Base-by-base conservation (phyloP, 2,113 vertebrate genomes). In the Canis aureus region DNA sequence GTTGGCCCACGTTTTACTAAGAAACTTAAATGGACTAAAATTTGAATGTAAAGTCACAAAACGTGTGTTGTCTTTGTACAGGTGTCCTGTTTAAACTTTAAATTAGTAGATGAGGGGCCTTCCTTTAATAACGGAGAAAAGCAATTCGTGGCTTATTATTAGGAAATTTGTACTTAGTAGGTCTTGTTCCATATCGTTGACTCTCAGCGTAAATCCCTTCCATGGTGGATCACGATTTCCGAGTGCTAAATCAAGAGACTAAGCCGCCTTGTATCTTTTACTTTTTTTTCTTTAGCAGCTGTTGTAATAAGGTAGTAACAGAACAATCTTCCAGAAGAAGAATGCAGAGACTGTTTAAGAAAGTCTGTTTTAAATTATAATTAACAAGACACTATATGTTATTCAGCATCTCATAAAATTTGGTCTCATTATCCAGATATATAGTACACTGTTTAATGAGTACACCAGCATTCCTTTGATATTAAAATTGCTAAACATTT, bases 371-470 rank as follows among this genome's bases (percentile, higher is more conserved):
- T 91, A 57, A 89, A 66, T 79, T 71, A 62, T 82, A 73, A 51
- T 94, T 96, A 82, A 94, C 93, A 67, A 95, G 89, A 80, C 49
- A 12, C 53, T 85, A 4, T 85, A 4, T 2, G 43, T 86, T 96
- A 67, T 49, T 87, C 81, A 85, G 43, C 76, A 29, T 89, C 32
- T 35, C 11, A 0, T 73, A 51, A 97, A 92, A 53, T 94, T 95
- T 94, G 87, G 60, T 71, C 60, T 97, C 67, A 27, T 91, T 95
- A 80, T 71, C 53, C 69, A 55, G 81, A 92, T 94, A 78, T 32
- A 25, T 85, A 25, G 67, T 86, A 53, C 4, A 53, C 22, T 96
- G 35, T 62, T 89, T 80, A 80, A 43, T 67, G 57, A 38, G 80
- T 74, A 82, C 0, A 1, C 80, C 7, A 57, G n/a, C 0, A 88